Evolutionary conservation across 2,113 vertebrate species (phyloP).

Genomic region (Delphinus delphis): DNA sequence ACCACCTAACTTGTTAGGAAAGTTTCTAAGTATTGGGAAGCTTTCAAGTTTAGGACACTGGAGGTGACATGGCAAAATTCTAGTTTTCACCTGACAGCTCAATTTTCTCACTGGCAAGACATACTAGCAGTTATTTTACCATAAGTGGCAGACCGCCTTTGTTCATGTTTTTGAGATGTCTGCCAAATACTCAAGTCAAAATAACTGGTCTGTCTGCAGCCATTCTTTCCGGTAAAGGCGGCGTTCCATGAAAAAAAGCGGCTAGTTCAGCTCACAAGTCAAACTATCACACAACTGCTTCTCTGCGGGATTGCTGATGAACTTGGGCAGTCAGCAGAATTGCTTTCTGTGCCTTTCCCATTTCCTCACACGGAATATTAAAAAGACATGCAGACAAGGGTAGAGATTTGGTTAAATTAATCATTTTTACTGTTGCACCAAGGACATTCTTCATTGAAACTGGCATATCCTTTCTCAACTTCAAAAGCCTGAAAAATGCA

Average conservation of each 20-base stretch:
- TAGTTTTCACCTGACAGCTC: neutral
- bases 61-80: neutral
- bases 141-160: neutral
- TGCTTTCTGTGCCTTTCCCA: neutral
- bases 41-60: neutral
- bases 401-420: neutral
- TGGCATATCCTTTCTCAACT: neutral
- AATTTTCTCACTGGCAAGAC: neutral
- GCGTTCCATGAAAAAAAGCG: neutral
- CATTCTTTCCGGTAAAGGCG: neutral
- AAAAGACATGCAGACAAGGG: neutral
- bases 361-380: neutral
- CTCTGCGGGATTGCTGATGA: neutral
- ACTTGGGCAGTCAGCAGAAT: neutral
- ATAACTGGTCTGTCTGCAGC: neutral
- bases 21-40: neutral
- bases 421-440: neutral
- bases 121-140: neutral
- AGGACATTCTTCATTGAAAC: neutral
- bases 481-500: neutral
- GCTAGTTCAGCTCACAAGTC: neutral
- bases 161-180: neutral
- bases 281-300: neutral
- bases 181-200: neutral
- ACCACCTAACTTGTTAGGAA: neutral